phyloP scores from a whole-genome alignment of 2,797 vertebrate species.

The Lerista edwardsae region DNA sequence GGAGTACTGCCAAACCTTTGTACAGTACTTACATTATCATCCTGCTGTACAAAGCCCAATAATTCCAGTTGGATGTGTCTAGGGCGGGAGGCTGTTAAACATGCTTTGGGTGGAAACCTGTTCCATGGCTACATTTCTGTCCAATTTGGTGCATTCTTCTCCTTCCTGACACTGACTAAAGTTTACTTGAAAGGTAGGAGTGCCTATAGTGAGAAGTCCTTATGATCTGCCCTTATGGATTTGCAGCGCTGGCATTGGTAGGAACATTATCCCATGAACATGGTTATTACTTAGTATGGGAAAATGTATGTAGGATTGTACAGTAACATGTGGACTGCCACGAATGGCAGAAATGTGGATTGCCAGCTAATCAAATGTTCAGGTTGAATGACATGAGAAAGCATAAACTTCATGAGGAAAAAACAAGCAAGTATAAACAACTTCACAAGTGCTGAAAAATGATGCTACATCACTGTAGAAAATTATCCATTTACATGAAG shows the following conservation, averaged over 20 bases:
- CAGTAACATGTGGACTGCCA: too few relatives aligned
- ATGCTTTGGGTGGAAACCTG: slow-evolving; percentile 1
- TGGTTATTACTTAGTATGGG: too few relatives aligned
- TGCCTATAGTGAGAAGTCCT: not conserved
- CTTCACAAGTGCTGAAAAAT: too few relatives aligned
- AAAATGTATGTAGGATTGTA: too few relatives aligned
- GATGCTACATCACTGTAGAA: too few relatives aligned
- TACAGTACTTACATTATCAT: not conserved
- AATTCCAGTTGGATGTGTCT: not conserved
- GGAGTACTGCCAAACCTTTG: not conserved
- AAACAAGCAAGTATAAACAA: too few relatives aligned
- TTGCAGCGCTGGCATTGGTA: not conserved
- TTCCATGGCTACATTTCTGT: not conserved
- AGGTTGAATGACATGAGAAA: too few relatives aligned
- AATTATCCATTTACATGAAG: too few relatives aligned
- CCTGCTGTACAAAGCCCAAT: not conserved
- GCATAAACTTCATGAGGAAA: too few relatives aligned
- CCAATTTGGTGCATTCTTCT: not conserved
- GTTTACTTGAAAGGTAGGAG: not conserved
- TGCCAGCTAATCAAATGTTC: too few relatives aligned
- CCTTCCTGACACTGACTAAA: not conserved
- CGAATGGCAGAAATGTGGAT: too few relatives aligned
- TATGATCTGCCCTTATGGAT: not conserved
- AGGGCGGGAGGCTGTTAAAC: not conserved
- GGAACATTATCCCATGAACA: not conserved